These are phyloP conservation scores for Pterocles gutturalis DNA, from an alignment of 2,113 vertebrate species.

Conservation along the genomic window DNA sequence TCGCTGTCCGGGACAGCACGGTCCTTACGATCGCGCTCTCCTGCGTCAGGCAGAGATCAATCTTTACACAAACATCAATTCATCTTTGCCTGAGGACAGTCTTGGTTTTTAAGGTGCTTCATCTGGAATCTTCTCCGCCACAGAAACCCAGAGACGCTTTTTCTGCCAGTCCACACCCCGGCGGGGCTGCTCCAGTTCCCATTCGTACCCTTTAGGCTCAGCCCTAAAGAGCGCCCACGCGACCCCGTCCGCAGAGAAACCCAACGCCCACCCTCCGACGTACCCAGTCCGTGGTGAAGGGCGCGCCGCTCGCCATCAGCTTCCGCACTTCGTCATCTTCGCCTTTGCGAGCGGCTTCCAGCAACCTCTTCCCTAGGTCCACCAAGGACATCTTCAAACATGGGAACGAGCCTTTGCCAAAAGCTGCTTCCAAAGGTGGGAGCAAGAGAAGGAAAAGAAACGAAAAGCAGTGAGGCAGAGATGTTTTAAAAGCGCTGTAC, in stretches of 20 bases:
- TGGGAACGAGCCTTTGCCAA: conserved; percentile 11
- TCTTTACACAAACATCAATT: background rate
- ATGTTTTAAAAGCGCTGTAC: background rate
- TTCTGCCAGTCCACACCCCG: background rate
- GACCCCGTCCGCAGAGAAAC: background rate
- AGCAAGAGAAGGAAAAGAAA: background rate
- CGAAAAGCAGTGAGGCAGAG: background rate
- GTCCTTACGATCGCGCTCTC: rapidly evolving
- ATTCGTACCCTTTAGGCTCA: too few species aligned
- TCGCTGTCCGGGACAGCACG: rapidly evolving
- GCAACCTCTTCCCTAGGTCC: conserved; percentile 91
- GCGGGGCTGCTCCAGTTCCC: background rate
- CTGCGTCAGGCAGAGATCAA: background rate
- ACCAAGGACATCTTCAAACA: conserved; percentile 89
- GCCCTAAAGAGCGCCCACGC: background rate
- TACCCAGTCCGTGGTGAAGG: conserved; percentile 97
- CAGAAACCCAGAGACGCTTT: background rate
- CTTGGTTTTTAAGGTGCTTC: background rate
- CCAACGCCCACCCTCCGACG: background rate
- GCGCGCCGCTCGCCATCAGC: conserved; percentile 91
- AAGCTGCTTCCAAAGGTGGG: conserved; percentile 12
- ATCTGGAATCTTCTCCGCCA: background rate
- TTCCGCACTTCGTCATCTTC: conserved; percentile 91
- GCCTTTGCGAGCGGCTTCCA: conserved; percentile 91
- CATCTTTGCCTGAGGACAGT: background rate